A percentile compares a stretch with the other conserved stretches of the same genome.
phyloP scores from a whole-genome alignment of 2,797 vertebrate species.

The Notolabrus celidotus region DNA sequence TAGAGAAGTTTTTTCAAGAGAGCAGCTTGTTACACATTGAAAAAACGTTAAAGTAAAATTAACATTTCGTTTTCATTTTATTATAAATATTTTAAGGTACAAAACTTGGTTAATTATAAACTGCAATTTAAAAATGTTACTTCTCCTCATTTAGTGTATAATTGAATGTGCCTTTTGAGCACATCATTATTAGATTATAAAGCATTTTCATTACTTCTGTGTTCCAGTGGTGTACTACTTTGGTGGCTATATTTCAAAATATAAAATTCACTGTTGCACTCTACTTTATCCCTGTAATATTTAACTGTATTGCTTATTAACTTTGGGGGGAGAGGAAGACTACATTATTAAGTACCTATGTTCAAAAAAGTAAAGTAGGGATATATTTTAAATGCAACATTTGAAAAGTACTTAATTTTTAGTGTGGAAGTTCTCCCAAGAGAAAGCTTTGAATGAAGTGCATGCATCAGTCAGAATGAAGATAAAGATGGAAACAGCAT shows the following conservation, averaged over 20 bases:
- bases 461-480: not conserved
- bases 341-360: not conserved
- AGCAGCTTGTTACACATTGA: no score
- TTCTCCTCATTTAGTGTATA: not conserved
- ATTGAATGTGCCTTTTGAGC: not conserved
- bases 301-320: not conserved
- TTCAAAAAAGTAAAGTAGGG: no score
- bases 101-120: not conserved
- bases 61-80: no score
- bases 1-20: no score
- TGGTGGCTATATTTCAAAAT: not conserved
- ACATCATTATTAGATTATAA: no score
- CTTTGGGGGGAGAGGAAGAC: not conserved
- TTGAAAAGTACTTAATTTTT: not conserved
- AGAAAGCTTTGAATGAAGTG: not conserved
- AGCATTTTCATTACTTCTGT: no score
- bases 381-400: not conserved
- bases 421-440: not conserved
- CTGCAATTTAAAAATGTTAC: not conserved
- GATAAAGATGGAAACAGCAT: not conserved
- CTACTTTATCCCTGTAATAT: not conserved
- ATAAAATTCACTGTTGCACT: not conserved
- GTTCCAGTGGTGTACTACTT: not conserved
- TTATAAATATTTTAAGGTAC: not conserved
- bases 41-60: no score